Base-by-base conservation (phyloP, 2,797 vertebrate genomes). In the Prunella strophiata region DNA sequence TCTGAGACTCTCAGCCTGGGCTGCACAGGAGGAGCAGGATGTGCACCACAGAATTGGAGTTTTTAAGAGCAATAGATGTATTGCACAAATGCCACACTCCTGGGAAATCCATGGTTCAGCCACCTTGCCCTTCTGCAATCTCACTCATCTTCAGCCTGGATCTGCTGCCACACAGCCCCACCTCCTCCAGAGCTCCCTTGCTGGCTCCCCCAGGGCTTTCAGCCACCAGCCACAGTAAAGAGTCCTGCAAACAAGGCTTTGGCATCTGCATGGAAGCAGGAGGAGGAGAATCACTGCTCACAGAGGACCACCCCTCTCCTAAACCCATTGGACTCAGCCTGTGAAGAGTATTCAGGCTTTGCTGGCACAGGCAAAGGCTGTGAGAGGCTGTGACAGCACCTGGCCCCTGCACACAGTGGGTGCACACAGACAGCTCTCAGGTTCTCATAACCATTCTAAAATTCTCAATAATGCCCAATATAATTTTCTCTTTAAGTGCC, bases 41-140 rank as follows among this genome's bases (percentile, higher is more conserved):
- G 18, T 19, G 11, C 17, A n/a, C 10, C 42, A 48, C 17, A 59
- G 16, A 63, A 47, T 9, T 1, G 6, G n/a, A 59, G 8, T 0
- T 84, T 67, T 62, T 19, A 22, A 12, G 6, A 26, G 17, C 38
- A 88, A 29, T 1, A 29, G 32, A 27, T 0, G 0, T 12, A 25
- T 2, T 36, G 18, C 17, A 57, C 10, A n/a, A 38, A 11, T 19
- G 15, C 2, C 40, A 85, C 7, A 27, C 40, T 76, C 27, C 32
- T 22, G 36, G 27, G 32, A 22, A 42, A 74, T 2, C 38, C 1
- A 1, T 7, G 30, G 21, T n/a, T 45, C 32, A 29, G 16, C 10
- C 21, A 3, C 6, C 30, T 25, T 3, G 1, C 12, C 17, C 1
- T 0, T 23, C 26, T 70, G 51, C 36, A 76, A 2, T 16, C 16